Evolutionary conservation across 2,888 invertebrate species (phyloP).

Genomic region (Aleiodes leptofemur): DNA sequence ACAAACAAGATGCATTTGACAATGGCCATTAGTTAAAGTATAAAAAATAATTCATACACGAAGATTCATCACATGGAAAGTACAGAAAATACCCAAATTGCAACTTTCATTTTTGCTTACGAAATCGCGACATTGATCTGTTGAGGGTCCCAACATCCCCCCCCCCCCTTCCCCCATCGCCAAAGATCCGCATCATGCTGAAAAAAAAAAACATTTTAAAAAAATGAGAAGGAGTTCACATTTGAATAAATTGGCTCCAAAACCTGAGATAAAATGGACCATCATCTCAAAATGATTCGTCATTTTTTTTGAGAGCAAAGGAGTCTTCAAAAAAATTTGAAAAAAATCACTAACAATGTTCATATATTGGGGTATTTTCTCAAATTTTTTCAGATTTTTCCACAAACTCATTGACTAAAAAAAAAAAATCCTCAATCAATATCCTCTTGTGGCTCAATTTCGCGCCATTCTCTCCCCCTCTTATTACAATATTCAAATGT

Average conservation of each 20-base stretch:
- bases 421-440: no score
- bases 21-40: background rate
- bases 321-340: no score
- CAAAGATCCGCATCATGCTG: background rate
- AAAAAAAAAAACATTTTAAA: background rate
- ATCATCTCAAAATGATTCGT: no score
- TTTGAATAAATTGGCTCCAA: slow-evolving; percentile 10
- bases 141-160: slow-evolving; percentile 45
- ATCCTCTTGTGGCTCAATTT: no score
- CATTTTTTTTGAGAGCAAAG: no score
- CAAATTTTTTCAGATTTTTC: no score
- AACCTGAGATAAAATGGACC: background rate
- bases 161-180: background rate
- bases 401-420: no score
- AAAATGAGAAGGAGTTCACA: slow-evolving; percentile 21
- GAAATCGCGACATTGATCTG: slow-evolving; percentile 68
- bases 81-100: slow-evolving; percentile 7
- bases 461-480: no score
- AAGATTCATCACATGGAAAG: background rate
- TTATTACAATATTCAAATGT: slow-evolving; percentile 55
- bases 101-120: slow-evolving; percentile 63
- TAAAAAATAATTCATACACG: background rate
- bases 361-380: no score
- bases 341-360: no score
- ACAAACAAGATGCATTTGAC: background rate